phyloP scores from a whole-genome alignment of 1,140 invertebrate species.

The Chymomyza costata region DNA sequence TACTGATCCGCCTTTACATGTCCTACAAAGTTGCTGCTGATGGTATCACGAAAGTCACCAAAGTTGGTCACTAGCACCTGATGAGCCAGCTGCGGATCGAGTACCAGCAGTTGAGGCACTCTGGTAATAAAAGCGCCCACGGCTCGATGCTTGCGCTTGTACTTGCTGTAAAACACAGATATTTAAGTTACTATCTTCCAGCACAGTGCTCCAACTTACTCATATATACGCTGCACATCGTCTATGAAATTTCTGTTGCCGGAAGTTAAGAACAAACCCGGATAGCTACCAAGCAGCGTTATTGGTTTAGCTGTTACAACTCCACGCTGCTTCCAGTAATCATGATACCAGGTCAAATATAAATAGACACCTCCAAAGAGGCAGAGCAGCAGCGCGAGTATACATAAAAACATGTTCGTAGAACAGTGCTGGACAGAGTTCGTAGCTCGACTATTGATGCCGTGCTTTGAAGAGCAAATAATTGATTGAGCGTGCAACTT shows the following conservation, averaged over 20 bases:
- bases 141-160: constrained; percentile 44
- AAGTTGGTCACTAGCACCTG: constrained; percentile 77
- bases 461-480: too few relatives aligned
- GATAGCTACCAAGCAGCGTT: constrained; percentile 74
- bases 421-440: constrained; percentile 15
- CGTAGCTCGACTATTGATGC: constrained; percentile 19
- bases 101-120: constrained; percentile 75
- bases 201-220: constrained; percentile 28
- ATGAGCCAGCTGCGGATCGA: constrained; percentile 77
- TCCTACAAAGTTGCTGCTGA: constrained; percentile 42
- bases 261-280: constrained; percentile 68
- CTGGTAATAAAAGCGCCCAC: constrained; percentile 75
- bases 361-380: constrained; percentile 48
- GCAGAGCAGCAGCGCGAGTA: constrained; percentile 19
- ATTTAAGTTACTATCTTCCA: neutral
- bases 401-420: constrained; percentile 24
- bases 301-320: constrained; percentile 57
- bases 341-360: constrained; percentile 70
- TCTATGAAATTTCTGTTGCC: constrained; percentile 38
- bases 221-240: constrained; percentile 55
- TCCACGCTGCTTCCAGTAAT: constrained; percentile 64
- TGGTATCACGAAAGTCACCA: constrained; percentile 69
- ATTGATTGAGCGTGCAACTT: too few relatives aligned
- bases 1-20: constrained; percentile 72
- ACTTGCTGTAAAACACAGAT: constrained; percentile 39